These are phyloP conservation scores for Drosophila triauraria DNA, from an alignment of 1,140 invertebrate genomes.

Conservation along the genomic window DNA sequence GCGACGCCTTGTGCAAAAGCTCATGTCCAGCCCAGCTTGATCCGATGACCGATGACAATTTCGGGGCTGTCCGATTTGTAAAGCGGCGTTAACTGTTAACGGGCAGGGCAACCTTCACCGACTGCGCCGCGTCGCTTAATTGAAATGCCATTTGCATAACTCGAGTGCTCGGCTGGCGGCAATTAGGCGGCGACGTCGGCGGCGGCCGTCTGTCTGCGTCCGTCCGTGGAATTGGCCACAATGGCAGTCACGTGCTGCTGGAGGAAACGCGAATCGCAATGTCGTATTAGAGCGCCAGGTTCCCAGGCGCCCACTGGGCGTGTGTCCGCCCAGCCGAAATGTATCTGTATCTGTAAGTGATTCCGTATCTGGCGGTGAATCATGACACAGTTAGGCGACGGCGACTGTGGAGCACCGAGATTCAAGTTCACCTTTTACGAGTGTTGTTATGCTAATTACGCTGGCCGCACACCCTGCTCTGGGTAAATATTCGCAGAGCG, in stretches of 20 bases:
- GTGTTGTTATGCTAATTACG: conserved; percentile 69
- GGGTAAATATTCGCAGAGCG: conserved; percentile 3
- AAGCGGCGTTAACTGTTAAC: conserved; percentile 62
- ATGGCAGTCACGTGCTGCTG: conserved; percentile 64
- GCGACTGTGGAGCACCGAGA: conserved; percentile 37
- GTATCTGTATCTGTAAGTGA: conserved; percentile 34
- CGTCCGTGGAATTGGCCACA: conserved; percentile 18
- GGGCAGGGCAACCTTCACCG: conserved; percentile 70
- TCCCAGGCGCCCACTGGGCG: conserved; percentile 19
- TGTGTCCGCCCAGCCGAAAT: conserved; percentile 4
- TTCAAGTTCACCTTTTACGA: conserved; percentile 72
- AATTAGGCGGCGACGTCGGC: conserved; percentile 20
- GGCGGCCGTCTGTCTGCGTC: conserved; percentile 1
- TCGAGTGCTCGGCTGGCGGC: conserved; percentile 18
- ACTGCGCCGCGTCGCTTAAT: conserved; percentile 67
- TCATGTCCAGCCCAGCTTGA: conserved; percentile 57
- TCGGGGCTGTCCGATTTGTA: conserved; percentile 57
- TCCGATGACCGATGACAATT: conserved; percentile 56
- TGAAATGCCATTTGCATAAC: conserved; percentile 79
- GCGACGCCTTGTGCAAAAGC: conserved; percentile 59
- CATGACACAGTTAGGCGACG: conserved; percentile 67
- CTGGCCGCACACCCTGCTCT: conserved; percentile 35
- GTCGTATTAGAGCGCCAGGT: conserved; percentile 12
- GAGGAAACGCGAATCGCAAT: conserved; percentile 38
- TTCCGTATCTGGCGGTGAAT: conserved; percentile 55